Evolutionary conservation across 2,888 invertebrate species (phyloP).

Genomic region (Philereme vetulata): DNA sequence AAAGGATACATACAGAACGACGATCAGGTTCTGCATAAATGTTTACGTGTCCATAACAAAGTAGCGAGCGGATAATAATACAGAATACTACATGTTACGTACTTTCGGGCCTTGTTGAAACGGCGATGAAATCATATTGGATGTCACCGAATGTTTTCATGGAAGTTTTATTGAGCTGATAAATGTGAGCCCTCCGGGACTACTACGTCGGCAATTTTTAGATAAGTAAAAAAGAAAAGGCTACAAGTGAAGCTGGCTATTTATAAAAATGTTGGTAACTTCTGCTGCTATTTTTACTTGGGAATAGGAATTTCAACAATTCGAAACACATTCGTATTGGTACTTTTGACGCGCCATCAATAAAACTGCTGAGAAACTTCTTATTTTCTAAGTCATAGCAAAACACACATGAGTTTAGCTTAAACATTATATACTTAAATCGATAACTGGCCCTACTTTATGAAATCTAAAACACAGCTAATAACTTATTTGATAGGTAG

Average conservation of each 20-base stretch:
- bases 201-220: constrained; percentile 65
- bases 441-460: no score
- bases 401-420: no score
- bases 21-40: constrained; percentile 57
- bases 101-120: constrained; percentile 57
- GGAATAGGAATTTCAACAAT: background rate
- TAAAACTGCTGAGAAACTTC: background rate
- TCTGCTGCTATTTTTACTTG: background rate
- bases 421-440: no score
- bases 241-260: constrained; percentile 33
- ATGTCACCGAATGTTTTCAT: constrained; percentile 76
- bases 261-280: constrained; percentile 13
- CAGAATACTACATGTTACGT: constrained; percentile 59
- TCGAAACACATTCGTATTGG: background rate
- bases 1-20: constrained; percentile 45
- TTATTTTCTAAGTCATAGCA: no score
- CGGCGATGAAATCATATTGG: constrained; percentile 74
- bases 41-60: constrained; percentile 64
- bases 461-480: no score
- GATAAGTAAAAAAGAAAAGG: constrained; percentile 62
- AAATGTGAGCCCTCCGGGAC: constrained; percentile 70
- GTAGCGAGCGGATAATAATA: constrained; percentile 61
- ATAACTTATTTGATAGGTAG: no score
- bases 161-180: constrained; percentile 76
- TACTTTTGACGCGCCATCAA: background rate